phyloP scores from a whole-genome alignment of 2,888 invertebrate species.

The Macaria liturata region DNA sequence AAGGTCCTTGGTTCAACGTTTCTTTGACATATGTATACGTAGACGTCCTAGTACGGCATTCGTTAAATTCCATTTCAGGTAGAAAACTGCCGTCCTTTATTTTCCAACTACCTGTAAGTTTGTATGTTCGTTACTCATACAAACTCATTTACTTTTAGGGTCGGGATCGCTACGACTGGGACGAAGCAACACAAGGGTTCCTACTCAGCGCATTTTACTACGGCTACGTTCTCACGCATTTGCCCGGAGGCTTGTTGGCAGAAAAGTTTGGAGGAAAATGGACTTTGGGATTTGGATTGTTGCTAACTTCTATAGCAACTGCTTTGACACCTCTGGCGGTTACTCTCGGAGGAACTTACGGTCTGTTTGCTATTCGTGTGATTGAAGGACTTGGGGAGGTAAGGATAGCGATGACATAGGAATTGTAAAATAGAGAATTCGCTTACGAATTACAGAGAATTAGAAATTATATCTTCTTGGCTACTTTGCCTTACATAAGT shows the following conservation, averaged over 20 bases:
- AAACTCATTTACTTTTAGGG: constrained; percentile 31
- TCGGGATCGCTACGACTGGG: constrained; percentile 85
- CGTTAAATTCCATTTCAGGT: no score
- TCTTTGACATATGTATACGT: no score
- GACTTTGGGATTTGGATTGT: constrained; percentile 89
- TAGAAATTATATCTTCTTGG: no score
- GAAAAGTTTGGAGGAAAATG: constrained; percentile 94
- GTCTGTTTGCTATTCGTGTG: constrained; percentile 82
- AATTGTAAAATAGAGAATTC: no score
- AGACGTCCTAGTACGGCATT: no score
- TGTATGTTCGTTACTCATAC: no score
- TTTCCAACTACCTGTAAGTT: no score
- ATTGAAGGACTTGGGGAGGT: constrained; percentile 86
- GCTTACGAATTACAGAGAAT: no score
- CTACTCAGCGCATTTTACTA: constrained; percentile 92
- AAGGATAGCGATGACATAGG: constrained; percentile 4
- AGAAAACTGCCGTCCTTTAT: no score
- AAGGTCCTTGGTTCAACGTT: no score
- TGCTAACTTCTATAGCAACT: constrained; percentile 91
- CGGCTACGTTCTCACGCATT: constrained; percentile 91
- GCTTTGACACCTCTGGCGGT: constrained; percentile 89
- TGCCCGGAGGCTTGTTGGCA: constrained; percentile 92
- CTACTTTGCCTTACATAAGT: no score
- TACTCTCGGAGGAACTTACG: constrained; percentile 72
- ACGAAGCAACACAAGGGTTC: constrained; percentile 87